These are phyloP conservation scores for Rhorus exstirpatorius DNA, from an alignment of 2,888 invertebrate genomes.

Conservation along the genomic window DNA sequence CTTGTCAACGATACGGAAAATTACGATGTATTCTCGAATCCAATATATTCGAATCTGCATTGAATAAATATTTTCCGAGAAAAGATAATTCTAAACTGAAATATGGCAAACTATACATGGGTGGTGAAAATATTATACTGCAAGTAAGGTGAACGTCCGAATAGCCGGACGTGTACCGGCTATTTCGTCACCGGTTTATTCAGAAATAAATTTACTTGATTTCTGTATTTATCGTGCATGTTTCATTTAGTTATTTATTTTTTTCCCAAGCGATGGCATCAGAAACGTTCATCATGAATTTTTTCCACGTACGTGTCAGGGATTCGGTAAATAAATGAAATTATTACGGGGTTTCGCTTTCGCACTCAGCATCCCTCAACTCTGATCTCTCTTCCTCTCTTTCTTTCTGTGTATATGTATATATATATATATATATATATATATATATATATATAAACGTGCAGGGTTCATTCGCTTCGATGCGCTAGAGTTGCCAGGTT, in stretches of 20 bases:
- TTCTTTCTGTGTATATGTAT: not conserved
- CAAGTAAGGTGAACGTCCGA: not conserved
- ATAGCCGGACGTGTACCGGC: too few species aligned
- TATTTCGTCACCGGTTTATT: too few species aligned
- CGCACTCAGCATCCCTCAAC: constrained; percentile 25
- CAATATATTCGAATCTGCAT: not conserved
- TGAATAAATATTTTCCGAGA: not conserved
- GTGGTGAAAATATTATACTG: not conserved
- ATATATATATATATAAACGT: not conserved
- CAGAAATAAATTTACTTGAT: constrained; percentile 3
- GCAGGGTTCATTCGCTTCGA: constrained; percentile 30
- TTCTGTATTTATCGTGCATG: not conserved
- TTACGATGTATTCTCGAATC: constrained; percentile 12
- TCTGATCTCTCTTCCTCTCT: not conserved
- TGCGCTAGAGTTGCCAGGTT: constrained; percentile 47
- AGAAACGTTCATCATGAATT: constrained; percentile 73
- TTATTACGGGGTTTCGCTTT: constrained; percentile 72
- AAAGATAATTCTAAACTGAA: not conserved
- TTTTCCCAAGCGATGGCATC: not conserved
- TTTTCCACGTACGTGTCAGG: constrained; percentile 75
- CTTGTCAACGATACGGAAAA: not conserved
- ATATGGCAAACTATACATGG: not conserved
- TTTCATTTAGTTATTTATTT: not conserved
- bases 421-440: not conserved
- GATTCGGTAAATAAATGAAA: constrained; percentile 79